Evolutionary conservation across 2,888 invertebrate genomes (phyloP), one percentile per base, ranked within the genome.

Genomic region (Oxycera nigricornis): DNA sequence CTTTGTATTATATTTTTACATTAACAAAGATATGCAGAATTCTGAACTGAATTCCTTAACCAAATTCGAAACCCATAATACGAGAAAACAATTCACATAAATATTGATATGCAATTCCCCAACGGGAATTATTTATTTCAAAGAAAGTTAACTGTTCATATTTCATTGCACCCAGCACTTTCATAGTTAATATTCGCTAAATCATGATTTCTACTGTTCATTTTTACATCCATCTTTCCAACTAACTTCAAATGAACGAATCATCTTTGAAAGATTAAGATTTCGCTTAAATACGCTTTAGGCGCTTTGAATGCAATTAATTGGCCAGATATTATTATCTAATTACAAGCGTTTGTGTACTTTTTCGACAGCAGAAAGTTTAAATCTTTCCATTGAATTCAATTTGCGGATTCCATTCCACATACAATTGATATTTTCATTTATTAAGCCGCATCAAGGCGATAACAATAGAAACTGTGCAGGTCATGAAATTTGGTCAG

Each of bases 241-340:
- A 46, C 22, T 14, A 46, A 11, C 4, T 30, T 14, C 62, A 35
- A n/a, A 7, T 31, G 39, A n/a, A 28, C 17, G 55, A 70, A 52
- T 70, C 70, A 70, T 70, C 52, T 52, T 70, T 55, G 20, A 3
- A 28, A 70, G 70, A 70, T 70, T 52, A 70, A 70, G 22, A 70
- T 70, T 70, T 52, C 70, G 70, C 31, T 70, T 70, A 55, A 55
- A 55, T 67, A 67, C 52, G 2, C 1, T 70, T 30, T 52, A 70
- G 55, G 52, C 55, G 17, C 35, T 70, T 70, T 55, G n/a, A 70
- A 70, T 70, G 70, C 52, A 52, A 70, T 70, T 70, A 70, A 70
- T 70, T 70, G 70, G 52, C 35, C 52, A 2, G 31, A 52, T 55
- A 52, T 70, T 70, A 70, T 30, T 70, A 55, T 70, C 52, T 17